Evolutionary conservation across 53 echinoderm and acorn worm genomes (phyloP).

Genomic region (Paracentrotus lividus): DNA sequence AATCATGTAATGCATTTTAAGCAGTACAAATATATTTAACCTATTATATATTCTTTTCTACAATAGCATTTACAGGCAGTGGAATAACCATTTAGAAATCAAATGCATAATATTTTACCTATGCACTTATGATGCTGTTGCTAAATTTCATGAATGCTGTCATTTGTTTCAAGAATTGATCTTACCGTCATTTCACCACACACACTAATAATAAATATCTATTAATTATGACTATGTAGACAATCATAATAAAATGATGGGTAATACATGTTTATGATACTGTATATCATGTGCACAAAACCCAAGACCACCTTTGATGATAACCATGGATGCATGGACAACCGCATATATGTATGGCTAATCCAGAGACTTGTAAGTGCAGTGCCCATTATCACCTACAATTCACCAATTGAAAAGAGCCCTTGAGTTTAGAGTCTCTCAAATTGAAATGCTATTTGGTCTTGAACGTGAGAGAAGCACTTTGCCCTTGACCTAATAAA

Average conservation of each 20-base stretch:
- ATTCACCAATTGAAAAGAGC: neutral
- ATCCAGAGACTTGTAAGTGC: neutral
- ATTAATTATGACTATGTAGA: too few relatives aligned
- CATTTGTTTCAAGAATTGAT: too few relatives aligned
- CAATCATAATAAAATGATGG: too few relatives aligned
- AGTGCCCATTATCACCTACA: neutral
- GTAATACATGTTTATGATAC: too few relatives aligned
- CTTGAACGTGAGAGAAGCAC: neutral
- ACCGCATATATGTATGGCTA: neutral
- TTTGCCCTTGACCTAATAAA: slow-evolving; percentile 6
- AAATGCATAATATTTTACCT: too few relatives aligned
- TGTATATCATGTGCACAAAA: neutral
- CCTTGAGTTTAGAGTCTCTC: neutral
- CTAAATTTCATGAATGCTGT: too few relatives aligned
- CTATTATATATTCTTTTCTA: too few relatives aligned
- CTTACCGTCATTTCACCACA: too few relatives aligned
- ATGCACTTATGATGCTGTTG: too few relatives aligned
- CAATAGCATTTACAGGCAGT: too few relatives aligned
- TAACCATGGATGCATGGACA: neutral
- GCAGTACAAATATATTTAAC: neutral
- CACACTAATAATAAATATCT: too few relatives aligned
- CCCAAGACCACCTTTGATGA: neutral
- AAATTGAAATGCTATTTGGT: neutral
- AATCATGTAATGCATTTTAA: neutral
- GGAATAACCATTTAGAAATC: too few relatives aligned